phyloP scores from a whole-genome alignment of 1,140 invertebrate genomes.

The Octopus bimaculoides region DNA sequence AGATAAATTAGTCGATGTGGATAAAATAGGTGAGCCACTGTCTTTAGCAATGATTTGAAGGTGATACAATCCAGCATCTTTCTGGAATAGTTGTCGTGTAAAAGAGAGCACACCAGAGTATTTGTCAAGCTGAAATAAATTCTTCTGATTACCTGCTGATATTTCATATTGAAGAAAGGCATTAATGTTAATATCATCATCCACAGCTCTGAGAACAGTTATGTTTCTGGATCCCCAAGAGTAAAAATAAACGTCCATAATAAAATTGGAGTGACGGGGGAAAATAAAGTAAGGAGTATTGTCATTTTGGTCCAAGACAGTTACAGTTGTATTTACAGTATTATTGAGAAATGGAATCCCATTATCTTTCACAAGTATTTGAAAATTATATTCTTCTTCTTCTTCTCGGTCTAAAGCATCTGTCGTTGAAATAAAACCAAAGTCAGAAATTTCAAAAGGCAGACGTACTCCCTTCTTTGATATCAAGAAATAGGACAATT shows the following conservation, averaged over 20 bases:
- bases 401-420: slow-evolving; percentile 22
- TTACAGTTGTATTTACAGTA: slow-evolving; percentile 19
- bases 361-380: slow-evolving; percentile 20
- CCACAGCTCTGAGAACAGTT: not conserved
- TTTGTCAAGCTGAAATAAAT: not conserved
- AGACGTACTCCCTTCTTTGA: slow-evolving; percentile 11
- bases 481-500: slow-evolving; percentile 27
- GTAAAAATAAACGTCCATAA: not conserved
- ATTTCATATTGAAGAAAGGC: slow-evolving; percentile 4
- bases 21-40: not conserved
- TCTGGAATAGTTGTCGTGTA: not conserved
- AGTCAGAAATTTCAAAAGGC: slow-evolving; percentile 21
- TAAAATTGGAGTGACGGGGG: slow-evolving; percentile 4
- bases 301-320: slow-evolving; percentile 24
- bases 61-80: not conserved
- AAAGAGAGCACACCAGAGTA: not conserved
- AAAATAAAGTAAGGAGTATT: slow-evolving; percentile 24
- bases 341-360: slow-evolving; percentile 20
- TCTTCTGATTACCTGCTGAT: not conserved
- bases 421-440: slow-evolving; percentile 25
- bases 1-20: not conserved
- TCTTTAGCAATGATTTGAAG: not conserved
- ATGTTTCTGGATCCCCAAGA: not conserved
- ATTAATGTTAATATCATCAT: not conserved
- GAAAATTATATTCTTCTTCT: slow-evolving; percentile 21